Evolutionary conservation across 1,140 invertebrate genomes (phyloP), one percentile per base, ranked within the genome.

Genomic region (Dendrolimus punctatus): DNA sequence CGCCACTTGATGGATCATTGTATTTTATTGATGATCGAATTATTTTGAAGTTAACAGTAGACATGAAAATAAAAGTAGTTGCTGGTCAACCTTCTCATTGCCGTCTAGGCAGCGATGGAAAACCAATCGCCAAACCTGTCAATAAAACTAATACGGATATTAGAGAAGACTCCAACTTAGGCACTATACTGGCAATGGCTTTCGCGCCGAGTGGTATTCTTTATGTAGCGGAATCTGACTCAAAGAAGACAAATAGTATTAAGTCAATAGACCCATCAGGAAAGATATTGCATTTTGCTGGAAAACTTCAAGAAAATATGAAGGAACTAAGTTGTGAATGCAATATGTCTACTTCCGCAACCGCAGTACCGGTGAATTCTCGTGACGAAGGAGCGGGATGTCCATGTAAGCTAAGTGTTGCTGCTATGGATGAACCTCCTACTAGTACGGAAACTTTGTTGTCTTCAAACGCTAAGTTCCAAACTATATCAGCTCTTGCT

Each of bases 1-100:
- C 96, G 74, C 97, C 97, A 3, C 79, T 99, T 5, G 98, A 99
- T 80, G 96, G 96, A 41, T 94, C 95, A 0, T 86, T 99, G 1
- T 96, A 99, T 74, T 98, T 99, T 65, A 95, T 99, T 48, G 98
- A 99, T 73, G 96, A 99, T 73, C 91, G 96, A 57, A 91, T 99
- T 4, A 94, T 99, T 0, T 87, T 98, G 42, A 96, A 97, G 80
- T 86, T 99, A 44, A 98, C 96, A 2, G 93, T 93, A 40, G 96
- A 97, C 69, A 91, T 95, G 89, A 96, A 97, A 84, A 93, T 95
- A 6, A 93, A 94, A 65, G 93, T 98, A 0, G 93, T 98, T 4
- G 96, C 97, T 53, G 97, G 97, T 40, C 94, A 93, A 42, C 96
- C 96, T 4, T 87, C 96, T 6, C 96, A 98, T 78, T 99, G 96